These are phyloP conservation scores for Periophthalmus magnuspinnatus DNA, from an alignment of 2,797 vertebrate species.

Conservation along the genomic window DNA sequence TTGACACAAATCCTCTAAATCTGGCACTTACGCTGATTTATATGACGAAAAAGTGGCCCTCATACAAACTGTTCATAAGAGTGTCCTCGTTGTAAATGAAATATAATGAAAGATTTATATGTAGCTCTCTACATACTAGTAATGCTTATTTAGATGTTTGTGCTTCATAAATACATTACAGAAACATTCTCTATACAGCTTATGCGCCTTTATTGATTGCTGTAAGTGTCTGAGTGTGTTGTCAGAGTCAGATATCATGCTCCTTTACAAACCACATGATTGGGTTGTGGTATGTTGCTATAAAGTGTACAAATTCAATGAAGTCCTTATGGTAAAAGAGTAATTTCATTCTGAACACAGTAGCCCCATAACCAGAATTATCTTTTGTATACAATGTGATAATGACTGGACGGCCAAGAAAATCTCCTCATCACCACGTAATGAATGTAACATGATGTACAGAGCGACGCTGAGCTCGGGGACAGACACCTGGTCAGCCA, in stretches of 20 bases:
- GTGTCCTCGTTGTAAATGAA: neutral
- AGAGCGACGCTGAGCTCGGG: slow-evolving; percentile 64
- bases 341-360: too few species aligned
- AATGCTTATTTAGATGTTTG: too few species aligned
- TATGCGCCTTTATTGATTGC: neutral
- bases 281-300: neutral
- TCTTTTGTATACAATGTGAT: slow-evolving; percentile 49
- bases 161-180: neutral
- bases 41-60: slow-evolving; percentile 31
- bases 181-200: neutral
- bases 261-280: neutral
- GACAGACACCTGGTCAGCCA: slow-evolving; percentile 60
- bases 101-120: neutral
- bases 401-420: slow-evolving; percentile 63
- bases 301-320: neutral
- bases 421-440: slow-evolving; percentile 67
- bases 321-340: too few species aligned
- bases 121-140: too few species aligned
- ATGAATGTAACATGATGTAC: slow-evolving; percentile 75
- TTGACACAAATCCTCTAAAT: slow-evolving; percentile 22
- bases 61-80: neutral
- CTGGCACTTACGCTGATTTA: neutral
- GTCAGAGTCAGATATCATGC: neutral
- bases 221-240: too few species aligned
- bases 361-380: neutral